A percentile compares a stretch with the other conserved stretches of the same genome.
Conservation (phyloP, 2,888 invertebrate species). For the Synanthedon tipuliformis region DNA sequence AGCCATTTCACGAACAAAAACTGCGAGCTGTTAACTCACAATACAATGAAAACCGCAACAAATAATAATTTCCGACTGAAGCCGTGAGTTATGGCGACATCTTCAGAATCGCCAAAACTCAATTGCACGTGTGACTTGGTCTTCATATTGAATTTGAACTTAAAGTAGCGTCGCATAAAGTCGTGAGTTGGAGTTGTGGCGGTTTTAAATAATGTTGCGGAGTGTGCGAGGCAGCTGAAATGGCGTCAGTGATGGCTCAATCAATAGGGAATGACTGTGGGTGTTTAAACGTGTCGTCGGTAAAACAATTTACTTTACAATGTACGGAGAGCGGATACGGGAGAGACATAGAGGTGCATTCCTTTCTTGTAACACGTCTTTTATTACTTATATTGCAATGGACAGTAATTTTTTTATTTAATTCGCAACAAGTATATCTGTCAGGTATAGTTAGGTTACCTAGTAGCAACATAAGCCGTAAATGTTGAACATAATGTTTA, state of each 20-base stretch:
- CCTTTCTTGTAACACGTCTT: constrained; percentile 4
- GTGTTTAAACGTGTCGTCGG: constrained; percentile 50
- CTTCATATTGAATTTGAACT: constrained; percentile 6
- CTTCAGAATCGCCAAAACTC: constrained; percentile 21
- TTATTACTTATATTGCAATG: background rate
- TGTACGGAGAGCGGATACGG: constrained; percentile 22
- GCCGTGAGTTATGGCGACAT: constrained; percentile 55
- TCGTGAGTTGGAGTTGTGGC: background rate
- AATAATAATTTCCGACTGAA: constrained; percentile 61
- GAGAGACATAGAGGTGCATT: constrained; percentile 12
- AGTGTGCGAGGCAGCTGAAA: constrained; percentile 44
- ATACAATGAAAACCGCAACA: constrained; percentile 59
- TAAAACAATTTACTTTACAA: constrained; percentile 61
- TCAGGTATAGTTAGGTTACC: too few species aligned
- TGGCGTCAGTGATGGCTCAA: constrained; percentile 58
- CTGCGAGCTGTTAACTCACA: constrained; percentile 43
- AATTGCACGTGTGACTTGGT: background rate
- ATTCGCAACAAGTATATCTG: too few species aligned
- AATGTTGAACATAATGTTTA: too few species aligned
- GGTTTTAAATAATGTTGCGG: constrained; percentile 9
- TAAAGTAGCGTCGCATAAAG: constrained; percentile 7
- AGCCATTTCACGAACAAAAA: constrained; percentile 36
- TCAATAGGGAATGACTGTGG: constrained; percentile 47
- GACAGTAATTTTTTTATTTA: too few species aligned
- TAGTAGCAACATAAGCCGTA: too few species aligned